These are phyloP conservation scores for Coluber constrictor DNA, from an alignment of 2,797 vertebrate species.

Conservation along the genomic window DNA sequence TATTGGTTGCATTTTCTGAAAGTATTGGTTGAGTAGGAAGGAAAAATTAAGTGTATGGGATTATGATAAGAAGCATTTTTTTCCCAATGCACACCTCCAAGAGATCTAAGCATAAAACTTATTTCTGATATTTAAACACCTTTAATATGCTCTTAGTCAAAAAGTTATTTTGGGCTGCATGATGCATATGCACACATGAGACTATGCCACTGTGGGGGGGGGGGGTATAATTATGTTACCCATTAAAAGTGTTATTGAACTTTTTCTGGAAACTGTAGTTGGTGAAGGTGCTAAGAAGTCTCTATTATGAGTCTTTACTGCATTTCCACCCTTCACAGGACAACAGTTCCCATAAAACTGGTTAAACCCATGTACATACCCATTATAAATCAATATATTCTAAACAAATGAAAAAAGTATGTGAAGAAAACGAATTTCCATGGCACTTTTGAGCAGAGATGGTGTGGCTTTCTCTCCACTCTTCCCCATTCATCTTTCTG, in stretches of 20 bases:
- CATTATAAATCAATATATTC: neutral
- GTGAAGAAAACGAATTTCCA: neutral
- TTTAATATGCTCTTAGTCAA: neutral
- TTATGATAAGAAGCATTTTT: conserved; percentile 52
- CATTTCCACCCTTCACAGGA: neutral
- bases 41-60: conserved; percentile 54
- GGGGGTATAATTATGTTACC: neutral
- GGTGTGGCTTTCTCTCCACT: neutral
- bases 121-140: neutral
- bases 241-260: neutral
- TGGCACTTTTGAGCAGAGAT: neutral
- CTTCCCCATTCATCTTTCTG: neutral
- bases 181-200: neutral
- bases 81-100: conserved; percentile 39
- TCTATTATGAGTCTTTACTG: neutral
- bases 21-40: conserved; percentile 19
- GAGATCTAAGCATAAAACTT: conserved; percentile 47
- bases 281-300: neutral
- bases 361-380: neutral
- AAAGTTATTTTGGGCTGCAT: neutral
- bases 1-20: conserved; percentile 46
- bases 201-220: neutral
- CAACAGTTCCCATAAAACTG: neutral
- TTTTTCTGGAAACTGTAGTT: neutral
- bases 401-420: neutral